Evolutionary conservation across 2,888 invertebrate genomes (phyloP), one percentile per base, ranked within the genome.

Genomic region (Nebria brevicollis): DNA sequence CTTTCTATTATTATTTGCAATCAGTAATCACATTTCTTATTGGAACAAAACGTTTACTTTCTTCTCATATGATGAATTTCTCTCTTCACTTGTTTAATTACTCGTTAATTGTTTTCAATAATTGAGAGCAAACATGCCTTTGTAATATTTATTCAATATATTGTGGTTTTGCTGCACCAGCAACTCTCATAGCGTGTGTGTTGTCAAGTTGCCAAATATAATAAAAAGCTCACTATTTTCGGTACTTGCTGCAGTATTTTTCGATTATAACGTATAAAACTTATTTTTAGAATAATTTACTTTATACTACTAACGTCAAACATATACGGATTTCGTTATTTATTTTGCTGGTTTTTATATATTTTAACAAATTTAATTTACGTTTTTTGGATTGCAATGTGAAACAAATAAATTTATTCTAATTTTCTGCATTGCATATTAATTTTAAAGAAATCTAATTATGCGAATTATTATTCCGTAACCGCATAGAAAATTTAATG

Each of bases 1-100:
- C 54, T 54, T 54, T 54, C 54, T 54, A 54, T 13, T 3, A 54
- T 54, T 54, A 54, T 54, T 54, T 54, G 4, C 54, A 54, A 54
- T 54, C 8, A 54, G 54, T 54, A 54, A 54, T 11, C 54, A 54
- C 13, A 54, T 54, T 54, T 54, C 54, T 54, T 54, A 54, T 54
- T 54, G 7, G 54, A 54, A 54, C 54, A 54, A 54, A 54, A 54
- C 54, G 13, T 54, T 54, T 54, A 54, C 54, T 54, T 54, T 54
- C 54, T 54, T 54, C 54, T 54, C 54, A 54, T 54, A 54, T 54
- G 54, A 54, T 54, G 54, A 54, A 54, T 54, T 54, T 54, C 54
- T 54, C 54, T 54, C 54, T 54, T 54, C 4, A 11, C 11, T 6
- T 54, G 54, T 54, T 54, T 54, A 54, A 54, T 54, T 54, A 54